Conservation (phyloP, 2,797 vertebrate species). For the Rhinella marina region DNA sequence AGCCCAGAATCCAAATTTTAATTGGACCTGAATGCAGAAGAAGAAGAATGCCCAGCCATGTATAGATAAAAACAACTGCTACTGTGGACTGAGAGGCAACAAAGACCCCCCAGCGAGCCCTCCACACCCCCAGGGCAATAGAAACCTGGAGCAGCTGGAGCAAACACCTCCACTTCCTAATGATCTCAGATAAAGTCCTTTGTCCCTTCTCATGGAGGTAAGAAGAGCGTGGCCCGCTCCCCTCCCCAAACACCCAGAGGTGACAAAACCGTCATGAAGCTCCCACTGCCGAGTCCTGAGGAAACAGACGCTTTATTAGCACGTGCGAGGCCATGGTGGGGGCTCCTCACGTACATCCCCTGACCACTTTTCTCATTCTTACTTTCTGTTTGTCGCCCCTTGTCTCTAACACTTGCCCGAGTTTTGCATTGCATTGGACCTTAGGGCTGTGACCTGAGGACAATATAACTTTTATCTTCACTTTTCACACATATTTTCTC, state of each 20-base stretch:
- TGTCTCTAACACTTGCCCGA: too few species aligned
- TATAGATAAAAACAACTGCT: not conserved
- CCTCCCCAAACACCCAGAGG: slow-evolving; percentile 13
- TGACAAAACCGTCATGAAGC: not conserved
- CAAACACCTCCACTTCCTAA: slow-evolving; percentile 23
- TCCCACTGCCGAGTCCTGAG: not conserved
- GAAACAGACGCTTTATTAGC: not conserved
- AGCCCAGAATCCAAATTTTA: too few species aligned
- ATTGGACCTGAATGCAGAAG: too few species aligned
- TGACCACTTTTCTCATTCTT: too few species aligned
- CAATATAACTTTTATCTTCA: too few species aligned
- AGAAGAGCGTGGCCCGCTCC: not conserved
- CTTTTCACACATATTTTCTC: too few species aligned
- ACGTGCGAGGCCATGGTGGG: not conserved
- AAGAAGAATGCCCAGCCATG: too few species aligned
- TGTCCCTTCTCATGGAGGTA: not conserved
- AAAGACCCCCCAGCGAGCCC: not conserved
- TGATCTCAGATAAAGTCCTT: not conserved
- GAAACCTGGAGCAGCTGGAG: not conserved
- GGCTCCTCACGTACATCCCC: too few species aligned
- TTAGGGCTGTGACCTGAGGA: too few species aligned
- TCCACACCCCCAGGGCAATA: not conserved
- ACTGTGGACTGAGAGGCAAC: not conserved
- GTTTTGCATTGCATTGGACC: too few species aligned
- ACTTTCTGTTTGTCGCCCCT: too few species aligned